Evolutionary conservation across 2,797 vertebrate species (phyloP), one percentile per base, ranked within the genome.

Genomic region (Rhabdomys pumilio): DNA sequence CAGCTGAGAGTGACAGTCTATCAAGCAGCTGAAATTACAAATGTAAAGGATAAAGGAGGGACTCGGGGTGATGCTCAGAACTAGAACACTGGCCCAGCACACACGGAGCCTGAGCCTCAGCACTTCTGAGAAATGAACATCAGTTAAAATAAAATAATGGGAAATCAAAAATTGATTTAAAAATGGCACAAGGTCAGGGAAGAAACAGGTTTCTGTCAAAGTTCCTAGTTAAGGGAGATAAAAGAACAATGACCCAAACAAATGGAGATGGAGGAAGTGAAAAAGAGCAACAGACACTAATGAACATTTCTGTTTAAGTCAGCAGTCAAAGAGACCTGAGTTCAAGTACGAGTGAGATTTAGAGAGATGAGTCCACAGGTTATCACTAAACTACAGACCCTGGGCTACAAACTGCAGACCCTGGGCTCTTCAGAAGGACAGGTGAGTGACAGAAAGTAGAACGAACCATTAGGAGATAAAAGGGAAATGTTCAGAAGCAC

Each of bases 151-250:
- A 69, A 81, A 13, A 20, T 41, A 24, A 38, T n/a, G 17, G 38
- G 8, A 24, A 82, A 83, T 31, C 81, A 61, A 93, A 86, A 75
- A 22, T 2, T 93, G 24, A 13, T 75, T 73, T 6, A 61, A 96
- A 95, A 85, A 92, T 24, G 84, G 57, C 17, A 31, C 53, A 50
- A 67, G 11, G 59, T 82, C 22, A 89, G 79, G 80, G 55, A 86
- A 73, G 34, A 94, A 44, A 80, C 59, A 91, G 63, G 65, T 84
- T 93, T 79, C 80, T 92, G 47, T 76, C 55, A 95, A 22, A 9
- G 44, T 79, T 90, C 90, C 83, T 50, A 34, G n/a, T 81, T 75
- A 76, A 63, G 1, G 53, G 65, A 57, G 26, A 77, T 31, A 67
- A 65, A 83, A 83, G 5, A 80, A 72, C 26, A 24, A 79, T 75